Evolutionary conservation across 37 sponge, comb jelly and placozoan species (phyloP), one percentile per base, ranked within the genome.

Genomic region (Mnemiopsis leidyi): DNA sequence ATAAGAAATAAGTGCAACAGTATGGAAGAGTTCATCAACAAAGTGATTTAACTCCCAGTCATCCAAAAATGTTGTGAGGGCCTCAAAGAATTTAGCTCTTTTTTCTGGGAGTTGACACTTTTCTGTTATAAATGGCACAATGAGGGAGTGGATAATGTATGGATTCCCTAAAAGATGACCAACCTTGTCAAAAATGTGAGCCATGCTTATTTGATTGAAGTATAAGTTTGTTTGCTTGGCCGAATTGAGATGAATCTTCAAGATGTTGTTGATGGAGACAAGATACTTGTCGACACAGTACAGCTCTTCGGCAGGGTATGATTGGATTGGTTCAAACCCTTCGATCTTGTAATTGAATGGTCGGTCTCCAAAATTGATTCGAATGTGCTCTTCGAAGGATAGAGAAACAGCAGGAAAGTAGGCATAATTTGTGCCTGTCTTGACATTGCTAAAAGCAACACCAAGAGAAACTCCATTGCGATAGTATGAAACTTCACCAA

Each of bases 381-480:
- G 67, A 2, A 88, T 69, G 32, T 94, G 92, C 48, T 94, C 94
- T 1, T 92, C 92, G 36, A 39, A 69, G 36, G 92, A 88, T 85
- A 92, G 85, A 18, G 92, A 85, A 25, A 94, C 61, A 28, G 94
- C 73, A 40, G 94, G 92, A 32, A 71, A 94, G 67, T 94, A 94
- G 25, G 92, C 92, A 69, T 69, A 94, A 0, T 90, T 90, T 0
- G 94, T 88, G 38, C 94, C 94, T 23, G 75, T 40, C 13, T 69
- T 69, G 76, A 94, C 71, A 92, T 94, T 92, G 24, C 48, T 68
- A 38, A 94, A 94, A 25, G 94, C 94, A 26, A 90, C 92, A 30
- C 94, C 94, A 37, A 94, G 92, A 23, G 75, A 36, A 25, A 26
- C 37, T 28, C 94, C 94, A 92, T 94, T 94, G 34, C 94, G 68